A percentile compares a stretch with the other conserved stretches of the same genome.
Evolutionary conservation across 1,140 invertebrate genomes (phyloP).

Genomic region (Planococcus citri): DNA sequence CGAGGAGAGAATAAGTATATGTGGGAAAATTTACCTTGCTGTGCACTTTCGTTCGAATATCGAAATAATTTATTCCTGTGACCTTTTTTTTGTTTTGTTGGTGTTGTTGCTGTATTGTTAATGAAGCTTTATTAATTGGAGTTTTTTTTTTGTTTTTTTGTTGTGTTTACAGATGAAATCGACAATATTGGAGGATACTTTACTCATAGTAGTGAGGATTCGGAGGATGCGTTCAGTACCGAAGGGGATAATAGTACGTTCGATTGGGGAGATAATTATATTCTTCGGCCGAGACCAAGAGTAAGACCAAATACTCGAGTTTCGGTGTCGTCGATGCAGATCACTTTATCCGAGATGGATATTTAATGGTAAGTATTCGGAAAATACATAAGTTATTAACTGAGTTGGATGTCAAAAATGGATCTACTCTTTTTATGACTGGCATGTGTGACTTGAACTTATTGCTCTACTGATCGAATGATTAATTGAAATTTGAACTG

Average conservation of each 20-base stretch:
- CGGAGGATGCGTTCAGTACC: constrained; percentile 6
- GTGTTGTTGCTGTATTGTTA: too few species aligned
- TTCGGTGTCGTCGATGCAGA: not conserved
- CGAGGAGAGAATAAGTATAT: too few species aligned
- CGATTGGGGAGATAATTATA: constrained; percentile 9
- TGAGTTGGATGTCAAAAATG: too few species aligned
- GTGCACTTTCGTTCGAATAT: too few species aligned
- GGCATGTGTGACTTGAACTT: too few species aligned
- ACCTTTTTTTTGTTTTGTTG: too few species aligned
- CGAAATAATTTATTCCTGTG: too few species aligned
- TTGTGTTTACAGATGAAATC: not conserved
- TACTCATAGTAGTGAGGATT: constrained; percentile 3
- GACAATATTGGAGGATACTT: constrained; percentile 5
- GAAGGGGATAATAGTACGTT: constrained; percentile 11
- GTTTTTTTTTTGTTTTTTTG: not conserved
- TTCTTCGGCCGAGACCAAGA: not conserved
- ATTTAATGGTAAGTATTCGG: constrained; percentile 10
- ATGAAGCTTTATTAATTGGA: too few species aligned
- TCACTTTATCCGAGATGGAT: constrained; percentile 11
- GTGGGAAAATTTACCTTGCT: too few species aligned
- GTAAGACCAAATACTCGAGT: constrained; percentile 4
- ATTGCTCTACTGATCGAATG: too few species aligned
- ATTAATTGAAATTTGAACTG: too few species aligned
- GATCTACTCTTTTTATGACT: too few species aligned
- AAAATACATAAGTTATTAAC: not conserved